Evolutionary conservation across 2,888 invertebrate species (phyloP), one percentile per base, ranked within the genome.

Genomic region (Ennomos fuscantarius): DNA sequence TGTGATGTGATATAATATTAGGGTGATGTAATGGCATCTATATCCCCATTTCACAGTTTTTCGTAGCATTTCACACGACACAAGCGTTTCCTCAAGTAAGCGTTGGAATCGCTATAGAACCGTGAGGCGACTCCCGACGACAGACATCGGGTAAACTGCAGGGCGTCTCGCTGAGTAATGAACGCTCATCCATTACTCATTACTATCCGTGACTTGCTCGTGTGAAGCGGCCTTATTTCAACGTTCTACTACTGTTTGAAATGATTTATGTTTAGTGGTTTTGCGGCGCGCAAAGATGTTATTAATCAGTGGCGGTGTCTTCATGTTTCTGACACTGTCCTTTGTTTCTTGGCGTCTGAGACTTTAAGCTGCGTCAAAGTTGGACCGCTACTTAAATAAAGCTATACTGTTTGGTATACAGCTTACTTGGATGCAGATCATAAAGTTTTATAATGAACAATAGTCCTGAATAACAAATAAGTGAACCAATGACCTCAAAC

Each of bases 131-230:
- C 62, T 53, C 48, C 58, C 77, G 84, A 78, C 81, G 87, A 86
- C 86, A 86, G 86, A 85, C 84, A 83, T 41, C 49, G 85, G 76
- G 78, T 81, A 79, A 85, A 81, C 85, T 82, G 76, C 79, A 78
- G 82, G 84, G 82, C 78, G 85, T 79, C 76, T 53, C 74, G 72
- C 70, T 86, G 87, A 88, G 83, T 87, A 88, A 89, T 88, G 89
- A 86, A 82, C 77, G 73, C 62, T 72, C 67, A 68, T 72, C 75
- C 81, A 82, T 81, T 81, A 79, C 83, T 82, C 82, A 84, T 83
- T 83, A 84, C 84, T 59, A 67, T 70, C 76, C 75, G 80, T 84
- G 84, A 84, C 82, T 83, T 72, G 82, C 73, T 72, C 72, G 78
- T 79, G 80, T 79, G 80, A 78, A 76, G 72, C 67, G 63, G 77